A percentile compares a stretch with the other conserved stretches of the same genome.
Evolutionary conservation across 1,140 invertebrate species (phyloP).

Genomic region (Acyrthosiphon pisum): DNA sequence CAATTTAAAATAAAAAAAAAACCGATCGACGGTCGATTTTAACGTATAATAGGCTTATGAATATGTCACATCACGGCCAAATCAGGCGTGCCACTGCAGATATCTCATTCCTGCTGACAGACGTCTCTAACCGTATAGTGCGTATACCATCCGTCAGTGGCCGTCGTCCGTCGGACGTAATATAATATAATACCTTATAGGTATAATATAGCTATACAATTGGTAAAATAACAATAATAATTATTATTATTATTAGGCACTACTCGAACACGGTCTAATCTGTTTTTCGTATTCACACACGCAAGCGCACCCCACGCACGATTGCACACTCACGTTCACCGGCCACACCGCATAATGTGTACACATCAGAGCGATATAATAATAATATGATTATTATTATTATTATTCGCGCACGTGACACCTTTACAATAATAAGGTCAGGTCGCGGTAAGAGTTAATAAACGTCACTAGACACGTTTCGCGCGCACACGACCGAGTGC

Average conservation of each 20-base stretch:
- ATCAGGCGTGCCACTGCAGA: too few species aligned
- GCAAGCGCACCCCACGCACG: neutral
- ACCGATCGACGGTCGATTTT: too few species aligned
- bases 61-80: too few species aligned
- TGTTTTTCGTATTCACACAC: neutral
- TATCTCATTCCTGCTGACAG: too few species aligned
- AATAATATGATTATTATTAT: neutral
- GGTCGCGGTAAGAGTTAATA: constrained; percentile 27
- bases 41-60: too few species aligned
- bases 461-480: constrained; percentile 43
- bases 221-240: too few species aligned
- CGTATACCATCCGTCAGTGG: too few species aligned
- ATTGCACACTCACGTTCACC: neutral
- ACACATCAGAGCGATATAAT: neutral
- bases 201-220: too few species aligned
- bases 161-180: too few species aligned
- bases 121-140: too few species aligned
- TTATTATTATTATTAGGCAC: neutral
- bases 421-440: constrained; percentile 29
- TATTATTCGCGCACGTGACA: constrained; percentile 38
- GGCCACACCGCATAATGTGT: neutral
- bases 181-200: too few species aligned
- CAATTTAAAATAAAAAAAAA: too few species aligned
- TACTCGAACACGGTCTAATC: neutral
- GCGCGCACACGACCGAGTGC: neutral